Evolutionary conservation across 2,113 vertebrate species (phyloP), one percentile per base, ranked within the genome.

Genomic region (Sardina pilchardus): DNA sequence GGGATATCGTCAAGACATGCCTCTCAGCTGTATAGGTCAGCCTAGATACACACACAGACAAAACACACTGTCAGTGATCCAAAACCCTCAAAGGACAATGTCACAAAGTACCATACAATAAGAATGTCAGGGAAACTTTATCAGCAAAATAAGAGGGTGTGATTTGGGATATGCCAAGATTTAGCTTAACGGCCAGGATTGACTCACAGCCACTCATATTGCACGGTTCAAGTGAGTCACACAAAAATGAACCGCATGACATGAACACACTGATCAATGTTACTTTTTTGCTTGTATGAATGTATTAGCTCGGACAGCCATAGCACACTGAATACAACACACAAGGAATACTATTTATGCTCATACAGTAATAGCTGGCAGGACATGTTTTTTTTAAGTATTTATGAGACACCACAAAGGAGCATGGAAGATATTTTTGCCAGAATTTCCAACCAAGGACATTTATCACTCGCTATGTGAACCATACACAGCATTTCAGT

Each of bases 1-100:
- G 56, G 67, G 47, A 82, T 63, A 56, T 83, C 80, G 85, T 86
- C 67, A 39, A 75, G 85, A 43, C 85, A 83, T 86, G 85, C 80
- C 82, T 75, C 24, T 34, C 26, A 80, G 14, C 48, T 4, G 36
- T 63, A 83, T 43, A 34, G 30, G 71, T 67, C 30, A 67, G 6
- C 39, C 39, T 42, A 42, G 39, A 42, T 42, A 42, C 39, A 67
- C 7, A 30, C 6, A 67, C 71, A 36, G 3, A 36, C 14, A 78
- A 36, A 12, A 36, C 14, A 78, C 16, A 34, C 71, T 36, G 71
- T 36, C 30, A 34, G 10, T 78, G 30, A 78, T 78, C 26, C 30
- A 78, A 36, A 78, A 78, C 30, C 59, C 59, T 26, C 6, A n/a
- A n/a, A n/a, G 59, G 59, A 63, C 24, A 63, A 6, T 63, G 59